Evolutionary conservation across 1,140 invertebrate species (phyloP), one percentile per base, ranked within the genome.

Genomic region (Contarinia nasturtii): DNA sequence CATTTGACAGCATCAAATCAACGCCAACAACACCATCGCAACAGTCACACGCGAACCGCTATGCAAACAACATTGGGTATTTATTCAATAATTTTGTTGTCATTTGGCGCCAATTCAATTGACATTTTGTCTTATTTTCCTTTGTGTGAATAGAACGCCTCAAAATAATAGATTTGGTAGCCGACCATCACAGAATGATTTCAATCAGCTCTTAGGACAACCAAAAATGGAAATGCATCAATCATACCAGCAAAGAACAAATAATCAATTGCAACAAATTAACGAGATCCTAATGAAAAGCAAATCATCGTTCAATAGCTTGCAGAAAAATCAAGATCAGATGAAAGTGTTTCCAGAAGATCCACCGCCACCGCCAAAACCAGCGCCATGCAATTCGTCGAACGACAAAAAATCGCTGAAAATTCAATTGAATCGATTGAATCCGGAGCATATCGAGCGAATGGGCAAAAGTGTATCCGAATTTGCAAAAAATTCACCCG

Each of bases 401-500:
- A 49, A 57, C 19, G 21, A 61, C 47, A 46, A 67, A 22, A 69
- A 67, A 43, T 62, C 67, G 46, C 67, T 68, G 5, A 55, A 70
- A 10, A 72, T 76, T 44, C 71, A 72, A 67, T 59, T 78, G 46
- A 75, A 73, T 53, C 73, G 75, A 56, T 60, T 77, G 56, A 72
- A 71, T 17, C 53, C 67, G 22, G 69, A 75, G 45, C 76, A 80
- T 57, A 72, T 76, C 49, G 63, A 65, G 34, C 57, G 75, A 18
- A 77, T 79, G 71, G 72, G 77, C 50, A 69, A 71, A 53, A 78
- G 71, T 59, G 54, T 78, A 50, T 67, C 67, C 47, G 69, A 73
- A 48, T 77, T 74, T 55, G 68, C 67, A 38, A 69, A 77, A 57
- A 75, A 72, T 53, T 71, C 70, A 52, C 73, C 74, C 34, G 63